Evolutionary conservation across 2,797 vertebrate genomes (phyloP).

Genomic region (Octomys mimax): DNA sequence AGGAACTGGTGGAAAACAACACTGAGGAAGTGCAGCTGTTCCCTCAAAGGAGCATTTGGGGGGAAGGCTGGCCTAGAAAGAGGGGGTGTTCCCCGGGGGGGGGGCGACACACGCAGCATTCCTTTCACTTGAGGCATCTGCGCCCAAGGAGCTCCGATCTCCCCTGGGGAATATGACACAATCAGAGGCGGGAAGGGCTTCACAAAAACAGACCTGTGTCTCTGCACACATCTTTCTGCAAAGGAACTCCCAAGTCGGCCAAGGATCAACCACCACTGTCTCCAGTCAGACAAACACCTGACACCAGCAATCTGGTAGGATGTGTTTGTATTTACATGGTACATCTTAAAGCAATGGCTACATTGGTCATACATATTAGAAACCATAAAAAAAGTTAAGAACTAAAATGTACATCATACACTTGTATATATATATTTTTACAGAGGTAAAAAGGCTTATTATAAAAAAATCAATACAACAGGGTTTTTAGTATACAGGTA

Average conservation of each 20-base stretch:
- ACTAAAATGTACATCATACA: constrained; percentile 99
- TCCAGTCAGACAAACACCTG: constrained; percentile 59
- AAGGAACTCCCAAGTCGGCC: not conserved
- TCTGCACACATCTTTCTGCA: not conserved
- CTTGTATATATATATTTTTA: constrained; percentile 97
- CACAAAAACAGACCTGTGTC: constrained; percentile 20
- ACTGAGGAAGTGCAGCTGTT: constrained; percentile 70
- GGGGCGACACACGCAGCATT: constrained; percentile 53
- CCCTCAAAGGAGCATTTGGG: constrained; percentile 40
- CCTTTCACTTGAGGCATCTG: constrained; percentile 64
- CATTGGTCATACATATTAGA: constrained; percentile 97
- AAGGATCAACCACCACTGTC: not conserved
- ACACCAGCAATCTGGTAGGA: constrained; percentile 89
- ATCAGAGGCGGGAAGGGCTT: constrained; percentile 54
- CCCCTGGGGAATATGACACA: constrained; percentile 62
- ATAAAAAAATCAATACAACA: constrained; percentile 95
- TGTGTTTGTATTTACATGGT: constrained; percentile 96
- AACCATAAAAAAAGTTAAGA: constrained; percentile 98
- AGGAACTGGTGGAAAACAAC: constrained; percentile 64
- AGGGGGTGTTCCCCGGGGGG: constrained; percentile 50
- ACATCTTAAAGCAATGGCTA: constrained; percentile 95
- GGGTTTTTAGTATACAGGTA: constrained; percentile 94
- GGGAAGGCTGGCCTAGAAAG: constrained; percentile 34
- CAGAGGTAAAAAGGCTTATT: constrained; percentile 98
- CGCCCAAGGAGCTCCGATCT: constrained; percentile 48